A percentile compares a stretch with the other conserved stretches of the same genome.
These are phyloP conservation scores for Hydrophis major DNA, from an alignment of 2,797 vertebrate species.

Conservation along the genomic window DNA sequence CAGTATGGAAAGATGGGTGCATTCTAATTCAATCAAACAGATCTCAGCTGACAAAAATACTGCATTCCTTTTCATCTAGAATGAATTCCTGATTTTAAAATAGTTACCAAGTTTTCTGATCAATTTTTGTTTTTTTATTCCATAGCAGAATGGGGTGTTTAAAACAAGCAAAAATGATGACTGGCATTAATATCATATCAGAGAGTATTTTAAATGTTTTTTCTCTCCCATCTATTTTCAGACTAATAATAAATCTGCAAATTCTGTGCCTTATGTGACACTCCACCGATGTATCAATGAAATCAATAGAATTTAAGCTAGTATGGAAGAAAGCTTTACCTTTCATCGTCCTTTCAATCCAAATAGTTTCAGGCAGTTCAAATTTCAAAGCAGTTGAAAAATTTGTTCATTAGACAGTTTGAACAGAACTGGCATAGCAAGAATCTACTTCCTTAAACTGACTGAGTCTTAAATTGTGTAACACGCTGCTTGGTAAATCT, in stretches of 20 bases:
- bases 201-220: neutral
- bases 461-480: slow-evolving; percentile 17
- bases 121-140: neutral
- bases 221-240: neutral
- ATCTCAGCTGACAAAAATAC: neutral
- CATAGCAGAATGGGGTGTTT: neutral
- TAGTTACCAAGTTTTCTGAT: neutral
- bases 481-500: neutral
- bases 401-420: slow-evolving; percentile 42
- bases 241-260: neutral
- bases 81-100: neutral
- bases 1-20: neutral
- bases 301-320: neutral
- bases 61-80: neutral
- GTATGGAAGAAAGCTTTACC: neutral
- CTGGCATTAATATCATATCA: neutral
- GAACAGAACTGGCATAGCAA: slow-evolving; percentile 50
- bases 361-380: slow-evolving; percentile 37
- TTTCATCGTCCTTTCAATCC: neutral
- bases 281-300: accelerated
- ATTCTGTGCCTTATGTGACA: neutral
- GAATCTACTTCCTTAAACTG: slow-evolving; percentile 16
- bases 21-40: neutral
- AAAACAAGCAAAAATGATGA: neutral
- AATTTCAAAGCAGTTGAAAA: slow-evolving; percentile 47